phyloP scores from a whole-genome alignment of 2,113 vertebrate species.

The Reinhardtius hippoglossoides region DNA sequence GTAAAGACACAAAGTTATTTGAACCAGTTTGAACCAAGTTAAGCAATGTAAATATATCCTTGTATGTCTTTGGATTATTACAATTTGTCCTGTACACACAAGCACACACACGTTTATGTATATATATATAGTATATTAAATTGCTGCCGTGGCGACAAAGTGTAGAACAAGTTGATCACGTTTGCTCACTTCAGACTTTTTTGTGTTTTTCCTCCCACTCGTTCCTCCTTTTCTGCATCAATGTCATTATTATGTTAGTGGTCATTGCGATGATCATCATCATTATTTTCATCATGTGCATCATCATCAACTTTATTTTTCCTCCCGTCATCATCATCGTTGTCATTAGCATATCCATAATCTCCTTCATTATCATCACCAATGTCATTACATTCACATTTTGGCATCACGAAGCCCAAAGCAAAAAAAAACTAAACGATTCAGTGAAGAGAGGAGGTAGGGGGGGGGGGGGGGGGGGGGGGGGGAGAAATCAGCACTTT shows the following conservation, averaged over 20 bases:
- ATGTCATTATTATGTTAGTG: conserved; percentile 37
- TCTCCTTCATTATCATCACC: conserved; percentile 50
- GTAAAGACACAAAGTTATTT: background rate
- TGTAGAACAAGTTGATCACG: background rate
- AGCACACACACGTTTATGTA: too few relatives aligned
- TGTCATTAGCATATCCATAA: conserved; percentile 41
- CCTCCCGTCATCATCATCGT: conserved; percentile 8
- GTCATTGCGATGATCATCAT: conserved; percentile 22
- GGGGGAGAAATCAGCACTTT: background rate
- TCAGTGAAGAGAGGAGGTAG: background rate
- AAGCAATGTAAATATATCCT: too few relatives aligned
- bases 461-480: background rate
- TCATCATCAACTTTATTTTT: conserved; percentile 41
- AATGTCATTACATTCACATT: conserved; percentile 46
- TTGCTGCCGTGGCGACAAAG: background rate
- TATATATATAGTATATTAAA: background rate
- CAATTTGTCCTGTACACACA: background rate
- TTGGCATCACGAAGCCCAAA: conserved; percentile 37
- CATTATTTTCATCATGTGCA: conserved; percentile 45
- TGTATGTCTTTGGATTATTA: background rate
- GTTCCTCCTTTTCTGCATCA: background rate
- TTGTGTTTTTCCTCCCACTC: background rate
- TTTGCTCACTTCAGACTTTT: background rate
- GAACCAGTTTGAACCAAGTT: too few relatives aligned
- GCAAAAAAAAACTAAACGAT: conserved; percentile 10